phyloP scores from a whole-genome alignment of 2,113 vertebrate genomes.

The Urocolius indicus region DNA sequence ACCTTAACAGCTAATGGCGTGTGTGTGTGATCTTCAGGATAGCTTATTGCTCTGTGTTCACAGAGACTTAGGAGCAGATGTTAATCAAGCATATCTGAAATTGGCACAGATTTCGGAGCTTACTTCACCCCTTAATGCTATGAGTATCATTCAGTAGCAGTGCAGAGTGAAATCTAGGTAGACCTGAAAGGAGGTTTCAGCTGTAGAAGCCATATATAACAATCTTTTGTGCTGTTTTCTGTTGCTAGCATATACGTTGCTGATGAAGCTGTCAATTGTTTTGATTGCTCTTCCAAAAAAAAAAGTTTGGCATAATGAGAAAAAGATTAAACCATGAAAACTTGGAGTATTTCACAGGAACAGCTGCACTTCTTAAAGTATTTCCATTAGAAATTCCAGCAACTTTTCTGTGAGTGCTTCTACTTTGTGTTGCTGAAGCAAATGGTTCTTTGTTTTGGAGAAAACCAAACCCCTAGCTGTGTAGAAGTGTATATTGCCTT shows the following conservation, averaged over 20 bases:
- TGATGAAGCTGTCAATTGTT: background rate
- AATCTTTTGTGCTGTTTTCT: background rate
- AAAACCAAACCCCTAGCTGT: background rate
- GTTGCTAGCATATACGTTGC: background rate
- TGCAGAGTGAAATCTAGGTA: background rate
- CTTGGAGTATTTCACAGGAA: background rate
- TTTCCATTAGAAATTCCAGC: background rate
- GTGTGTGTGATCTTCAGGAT: background rate
- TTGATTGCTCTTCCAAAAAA: background rate
- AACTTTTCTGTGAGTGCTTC: background rate
- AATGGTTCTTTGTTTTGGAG: background rate
- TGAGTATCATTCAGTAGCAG: background rate
- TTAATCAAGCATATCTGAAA: background rate
- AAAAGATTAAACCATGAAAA: background rate
- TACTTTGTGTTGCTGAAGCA: constrained; percentile 7
- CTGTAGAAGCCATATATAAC: background rate
- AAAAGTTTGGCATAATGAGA: background rate
- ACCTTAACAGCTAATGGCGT: background rate
- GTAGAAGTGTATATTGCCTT: background rate
- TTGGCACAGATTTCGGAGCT: background rate
- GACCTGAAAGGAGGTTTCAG: background rate
- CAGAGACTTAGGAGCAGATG: background rate
- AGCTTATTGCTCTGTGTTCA: background rate
- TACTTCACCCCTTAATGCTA: background rate
- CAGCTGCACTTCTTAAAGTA: background rate